Evolutionary conservation across 2,113 vertebrate genomes (phyloP).

Genomic region (Calyptommatus sinebrachiatus): DNA sequence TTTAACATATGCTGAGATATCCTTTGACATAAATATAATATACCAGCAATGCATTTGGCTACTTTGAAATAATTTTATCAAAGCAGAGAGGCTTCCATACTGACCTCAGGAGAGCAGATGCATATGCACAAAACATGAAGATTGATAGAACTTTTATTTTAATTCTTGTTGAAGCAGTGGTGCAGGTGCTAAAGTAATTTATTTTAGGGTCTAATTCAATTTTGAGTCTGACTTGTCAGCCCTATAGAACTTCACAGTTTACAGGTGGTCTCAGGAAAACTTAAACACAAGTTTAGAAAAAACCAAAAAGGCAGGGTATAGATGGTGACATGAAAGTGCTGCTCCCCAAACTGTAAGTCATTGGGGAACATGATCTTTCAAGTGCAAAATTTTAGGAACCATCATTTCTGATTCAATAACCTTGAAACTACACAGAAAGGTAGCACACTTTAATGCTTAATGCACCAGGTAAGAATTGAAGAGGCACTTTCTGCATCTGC

Average conservation of each 20-base stretch:
- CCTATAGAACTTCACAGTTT: conserved; percentile 34
- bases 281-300: conserved; percentile 29
- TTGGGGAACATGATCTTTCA: background rate
- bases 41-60: background rate
- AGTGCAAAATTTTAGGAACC: background rate
- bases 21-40: conserved; percentile 3
- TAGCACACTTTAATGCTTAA: background rate
- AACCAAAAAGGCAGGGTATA: background rate
- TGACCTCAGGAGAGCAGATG: background rate
- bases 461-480: background rate
- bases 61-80: background rate
- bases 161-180: conserved; percentile 13
- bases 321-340: conserved; percentile 1
- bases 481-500: background rate
- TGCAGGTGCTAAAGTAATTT: conserved; percentile 37
- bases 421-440: background rate
- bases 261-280: conserved; percentile 38
- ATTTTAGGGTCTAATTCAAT: conserved; percentile 37
- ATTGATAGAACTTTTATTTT: conserved; percentile 27
- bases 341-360: background rate
- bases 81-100: background rate
- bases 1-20: background rate
- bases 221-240: conserved; percentile 44
- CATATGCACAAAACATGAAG: conserved; percentile 9
- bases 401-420: background rate